Percentiles rank a stretch among this genome's conserved stretches.
phyloP scores from a whole-genome alignment of 2,888 invertebrate species.

The Sarcophaga subvicina region DNA sequence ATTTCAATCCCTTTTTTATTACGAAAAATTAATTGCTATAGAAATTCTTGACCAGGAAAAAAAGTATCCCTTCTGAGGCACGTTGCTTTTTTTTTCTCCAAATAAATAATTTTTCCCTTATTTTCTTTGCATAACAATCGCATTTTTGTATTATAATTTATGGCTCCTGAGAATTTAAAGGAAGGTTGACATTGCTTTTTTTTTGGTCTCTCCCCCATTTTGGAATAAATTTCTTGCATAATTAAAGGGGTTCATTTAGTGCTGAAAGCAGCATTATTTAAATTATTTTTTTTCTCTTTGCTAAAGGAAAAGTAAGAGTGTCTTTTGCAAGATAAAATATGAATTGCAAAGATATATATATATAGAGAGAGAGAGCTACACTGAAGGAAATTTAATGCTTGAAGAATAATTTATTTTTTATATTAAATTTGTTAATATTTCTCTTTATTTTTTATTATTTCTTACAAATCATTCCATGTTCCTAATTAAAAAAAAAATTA shows the following conservation, averaged over 20 bases:
- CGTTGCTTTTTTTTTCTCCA: conserved; percentile 3
- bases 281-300: no score
- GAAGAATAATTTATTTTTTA: no score
- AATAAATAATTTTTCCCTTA: no score
- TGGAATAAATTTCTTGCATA: conserved; percentile 38
- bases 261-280: background rate
- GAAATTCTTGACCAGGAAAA: background rate
- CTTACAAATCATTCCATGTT: no score
- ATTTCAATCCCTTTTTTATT: conserved; percentile 32
- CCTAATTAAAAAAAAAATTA: no score
- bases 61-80: conserved; percentile 27
- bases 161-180: conserved; percentile 23
- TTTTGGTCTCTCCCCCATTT: conserved; percentile 8
- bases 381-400: no score
- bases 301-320: no score
- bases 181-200: conserved; percentile 22
- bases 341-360: no score
- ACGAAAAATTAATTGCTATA: conserved; percentile 40
- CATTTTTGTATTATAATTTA: conserved; percentile 51
- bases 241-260: conserved; percentile 35
- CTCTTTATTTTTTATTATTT: no score
- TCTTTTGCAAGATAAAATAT: no score
- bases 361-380: no score
- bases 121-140: background rate
- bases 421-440: no score